Evolutionary conservation across 1,140 invertebrate genomes (phyloP), one percentile per base, ranked within the genome.

Genomic region (Diabrotica undecimpunctata): DNA sequence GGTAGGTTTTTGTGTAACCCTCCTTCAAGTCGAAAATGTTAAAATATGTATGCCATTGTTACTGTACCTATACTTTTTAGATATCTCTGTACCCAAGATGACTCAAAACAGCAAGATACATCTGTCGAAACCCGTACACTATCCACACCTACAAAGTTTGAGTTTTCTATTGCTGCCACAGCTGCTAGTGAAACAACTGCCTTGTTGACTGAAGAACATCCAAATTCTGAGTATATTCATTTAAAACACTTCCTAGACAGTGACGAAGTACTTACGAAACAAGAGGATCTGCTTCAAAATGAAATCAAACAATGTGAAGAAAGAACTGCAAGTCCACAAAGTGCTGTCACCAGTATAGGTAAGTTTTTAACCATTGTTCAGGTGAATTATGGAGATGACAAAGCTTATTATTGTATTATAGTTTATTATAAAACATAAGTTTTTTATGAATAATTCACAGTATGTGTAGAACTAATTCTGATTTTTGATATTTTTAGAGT

Each of bases 221-320:
- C 70, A 59, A 77, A 75, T 66, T 57, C 73, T 10, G 73, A 74
- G 51, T 77, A 74, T 68, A 36, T 76, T 52, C 75, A 77, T 68
- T 62, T 77, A n/a, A 76, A 77, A 64, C 75, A 77, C 68, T 77
- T 77, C 63, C 65, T 76, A 12, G 74, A 77, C 61, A 74, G 67
- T 70, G 74, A 74, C 14, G 74, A 71, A 13, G 69, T 71, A 41
- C 57, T 73, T 35, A 25, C 53, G 0, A 76, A 77, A 70, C 65
- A 64, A 59, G 66, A 68, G 51, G 38, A 65, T 53, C 25, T 67
- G 37, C 7, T 57, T n/a, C n/a, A 39, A 39, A 53, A 60, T 52
- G 50, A 14, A 25, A 4, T 25, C 1, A 25, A 25, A 25, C 25
- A 25, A 10, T 6, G 12, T 64, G 36, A 54, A 36, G 70, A 70